These are phyloP conservation scores for Entosphenus tridentatus DNA, from an alignment of 2,113 vertebrate genomes.

Conservation along the genomic window DNA sequence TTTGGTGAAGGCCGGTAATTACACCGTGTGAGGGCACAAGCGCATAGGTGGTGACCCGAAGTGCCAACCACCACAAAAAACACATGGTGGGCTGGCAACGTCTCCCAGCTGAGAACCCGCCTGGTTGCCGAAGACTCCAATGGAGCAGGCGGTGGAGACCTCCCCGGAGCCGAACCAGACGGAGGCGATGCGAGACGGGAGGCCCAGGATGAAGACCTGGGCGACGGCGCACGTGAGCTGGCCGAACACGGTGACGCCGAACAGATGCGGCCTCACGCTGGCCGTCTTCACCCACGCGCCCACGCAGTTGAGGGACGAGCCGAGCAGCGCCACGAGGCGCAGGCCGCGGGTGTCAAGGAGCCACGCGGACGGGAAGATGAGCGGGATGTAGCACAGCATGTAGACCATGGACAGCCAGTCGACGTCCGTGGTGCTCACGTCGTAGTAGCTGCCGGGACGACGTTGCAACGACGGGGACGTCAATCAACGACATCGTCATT, in stretches of 20 bases:
- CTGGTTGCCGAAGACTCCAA: slow-evolving; percentile 90
- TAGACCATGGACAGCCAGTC: slow-evolving; percentile 83
- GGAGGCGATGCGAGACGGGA: slow-evolving; percentile 58
- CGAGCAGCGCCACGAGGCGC: slow-evolving; percentile 41
- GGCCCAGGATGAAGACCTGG: slow-evolving; percentile 83
- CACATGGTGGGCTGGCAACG: too few relatives aligned
- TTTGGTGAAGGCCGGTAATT: too few relatives aligned
- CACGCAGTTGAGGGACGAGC: slow-evolving; percentile 44
- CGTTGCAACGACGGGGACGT: too few relatives aligned
- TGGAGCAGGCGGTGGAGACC: slow-evolving; percentile 67
- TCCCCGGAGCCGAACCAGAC: slow-evolving; percentile 67
- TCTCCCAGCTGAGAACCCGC: slow-evolving; percentile 17
- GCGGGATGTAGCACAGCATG: slow-evolving; percentile 67
- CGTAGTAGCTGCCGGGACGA: slow-evolving; percentile 28
- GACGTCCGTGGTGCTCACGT: slow-evolving; percentile 36
- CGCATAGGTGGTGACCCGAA: too few relatives aligned
- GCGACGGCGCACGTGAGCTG: slow-evolving; percentile 40
- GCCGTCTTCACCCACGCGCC: slow-evolving; percentile 76
- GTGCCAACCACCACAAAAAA: too few relatives aligned
- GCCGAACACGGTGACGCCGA: slow-evolving; percentile 42
- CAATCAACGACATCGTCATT: too few relatives aligned
- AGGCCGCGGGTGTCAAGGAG: slow-evolving; percentile 58
- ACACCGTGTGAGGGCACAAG: too few relatives aligned
- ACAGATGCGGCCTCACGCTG: slow-evolving; percentile 42
- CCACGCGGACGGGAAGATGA: slow-evolving; percentile 70